These are phyloP conservation scores for Drosophila algonquin DNA, from an alignment of 2,888 invertebrate genomes.

Conservation along the genomic window DNA sequence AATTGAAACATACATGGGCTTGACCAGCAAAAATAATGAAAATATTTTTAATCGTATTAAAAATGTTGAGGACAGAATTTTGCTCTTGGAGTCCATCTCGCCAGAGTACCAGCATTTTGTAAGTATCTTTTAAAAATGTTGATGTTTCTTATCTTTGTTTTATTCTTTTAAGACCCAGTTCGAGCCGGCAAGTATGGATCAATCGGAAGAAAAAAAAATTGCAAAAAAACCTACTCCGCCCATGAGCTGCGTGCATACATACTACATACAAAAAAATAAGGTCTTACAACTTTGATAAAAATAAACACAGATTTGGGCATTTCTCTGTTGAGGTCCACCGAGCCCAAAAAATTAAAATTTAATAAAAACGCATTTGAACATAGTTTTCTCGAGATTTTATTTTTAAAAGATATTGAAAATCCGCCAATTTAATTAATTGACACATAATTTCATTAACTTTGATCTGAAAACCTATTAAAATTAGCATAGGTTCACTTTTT, in stretches of 20 bases:
- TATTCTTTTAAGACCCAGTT: conserved; percentile 27
- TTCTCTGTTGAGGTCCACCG: too few relatives aligned
- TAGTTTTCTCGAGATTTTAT: too few relatives aligned
- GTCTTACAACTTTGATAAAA: background rate
- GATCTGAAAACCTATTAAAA: too few relatives aligned
- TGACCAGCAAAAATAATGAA: conserved; percentile 80
- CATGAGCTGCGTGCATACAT: conserved; percentile 22
- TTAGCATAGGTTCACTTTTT: too few relatives aligned
- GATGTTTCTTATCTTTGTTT: background rate
- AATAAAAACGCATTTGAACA: too few relatives aligned
- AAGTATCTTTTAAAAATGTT: conserved; percentile 44
- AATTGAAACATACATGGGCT: conserved; percentile 61
- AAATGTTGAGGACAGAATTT: conserved; percentile 89
- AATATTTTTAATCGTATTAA: conserved; percentile 89
- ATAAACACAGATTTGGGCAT: background rate
- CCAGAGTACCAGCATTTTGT: conserved; percentile 91
- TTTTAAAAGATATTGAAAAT: too few relatives aligned
- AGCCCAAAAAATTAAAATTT: too few relatives aligned
- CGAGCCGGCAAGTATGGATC: background rate
- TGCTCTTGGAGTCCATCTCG: conserved; percentile 90
- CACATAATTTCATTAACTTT: too few relatives aligned
- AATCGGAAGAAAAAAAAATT: conserved; percentile 1
- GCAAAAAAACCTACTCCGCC: conserved; percentile 26
- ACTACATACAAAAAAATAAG: conserved; percentile 5
- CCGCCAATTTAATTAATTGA: too few relatives aligned